These are phyloP conservation scores for Eilema griseolum DNA, from an alignment of 2,888 invertebrate species.

Conservation along the genomic window DNA sequence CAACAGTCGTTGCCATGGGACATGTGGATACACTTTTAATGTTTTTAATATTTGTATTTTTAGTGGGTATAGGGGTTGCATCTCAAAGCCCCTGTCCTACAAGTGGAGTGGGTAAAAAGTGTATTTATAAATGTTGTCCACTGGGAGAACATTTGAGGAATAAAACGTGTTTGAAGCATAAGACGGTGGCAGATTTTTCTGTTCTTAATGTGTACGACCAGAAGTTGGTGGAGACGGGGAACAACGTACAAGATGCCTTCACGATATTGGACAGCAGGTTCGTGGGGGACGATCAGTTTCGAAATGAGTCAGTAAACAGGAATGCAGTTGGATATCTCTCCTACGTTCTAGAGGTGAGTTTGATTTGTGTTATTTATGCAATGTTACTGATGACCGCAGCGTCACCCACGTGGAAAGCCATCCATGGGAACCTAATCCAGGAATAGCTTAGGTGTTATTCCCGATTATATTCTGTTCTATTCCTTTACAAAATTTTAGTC, in stretches of 20 bases:
- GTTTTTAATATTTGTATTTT: not conserved
- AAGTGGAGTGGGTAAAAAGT: not conserved
- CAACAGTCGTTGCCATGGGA: not conserved
- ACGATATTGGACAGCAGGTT: constrained; percentile 11
- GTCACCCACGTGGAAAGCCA: too few species aligned
- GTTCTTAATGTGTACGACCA: not conserved
- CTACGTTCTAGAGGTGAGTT: constrained; percentile 11
- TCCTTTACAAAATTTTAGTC: too few species aligned
- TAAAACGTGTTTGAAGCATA: not conserved
- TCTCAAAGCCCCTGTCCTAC: not conserved
- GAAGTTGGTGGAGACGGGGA: not conserved
- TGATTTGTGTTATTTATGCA: not conserved
- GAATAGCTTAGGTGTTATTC: too few species aligned
- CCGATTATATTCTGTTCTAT: too few species aligned
- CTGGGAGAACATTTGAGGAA: not conserved
- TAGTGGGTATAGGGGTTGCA: not conserved
- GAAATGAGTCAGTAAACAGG: not conserved
- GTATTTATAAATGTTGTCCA: constrained; percentile 14
- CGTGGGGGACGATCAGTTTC: not conserved
- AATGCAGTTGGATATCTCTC: not conserved
- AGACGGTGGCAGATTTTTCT: not conserved
- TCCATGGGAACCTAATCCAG: too few species aligned
- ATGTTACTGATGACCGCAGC: too few species aligned
- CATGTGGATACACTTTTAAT: not conserved
- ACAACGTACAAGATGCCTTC: not conserved